A percentile compares a stretch with the other conserved stretches of the same genome.
These are phyloP conservation scores for Geotrypetes seraphini DNA, from an alignment of 2,797 vertebrate species.

Conservation along the genomic window DNA sequence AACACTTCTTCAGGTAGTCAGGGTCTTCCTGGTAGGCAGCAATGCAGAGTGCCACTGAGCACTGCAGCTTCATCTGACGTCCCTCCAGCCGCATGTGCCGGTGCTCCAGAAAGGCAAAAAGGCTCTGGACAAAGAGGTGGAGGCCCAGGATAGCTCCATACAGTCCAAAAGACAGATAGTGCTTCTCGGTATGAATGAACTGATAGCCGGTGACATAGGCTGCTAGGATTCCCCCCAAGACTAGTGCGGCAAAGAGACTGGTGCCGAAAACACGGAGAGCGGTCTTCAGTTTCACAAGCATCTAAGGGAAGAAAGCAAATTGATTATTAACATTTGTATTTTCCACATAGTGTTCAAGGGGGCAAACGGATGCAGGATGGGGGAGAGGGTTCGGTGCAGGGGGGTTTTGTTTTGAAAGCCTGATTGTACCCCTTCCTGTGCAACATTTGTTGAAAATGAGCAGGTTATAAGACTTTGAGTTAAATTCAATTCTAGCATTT, in stretches of 20 bases:
- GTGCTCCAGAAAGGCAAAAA: constrained; percentile 94
- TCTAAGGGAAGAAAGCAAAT: constrained; percentile 44
- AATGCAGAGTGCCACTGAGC: constrained; percentile 83
- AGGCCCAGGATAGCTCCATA: constrained; percentile 92
- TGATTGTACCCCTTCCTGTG: no score
- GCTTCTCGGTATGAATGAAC: constrained; percentile 94
- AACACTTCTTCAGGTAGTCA: constrained; percentile 89
- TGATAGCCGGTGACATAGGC: constrained; percentile 96
- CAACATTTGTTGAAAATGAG: no score
- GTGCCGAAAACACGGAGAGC: constrained; percentile 80
- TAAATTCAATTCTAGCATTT: no score
- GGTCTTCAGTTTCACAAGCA: constrained; percentile 77
- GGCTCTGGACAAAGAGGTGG: constrained; percentile 89
- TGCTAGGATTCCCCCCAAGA: constrained; percentile 86
- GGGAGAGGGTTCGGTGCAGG: no score
- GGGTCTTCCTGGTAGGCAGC: constrained; percentile 95
- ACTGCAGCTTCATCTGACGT: constrained; percentile 46
- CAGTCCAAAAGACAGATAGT: constrained; percentile 94
- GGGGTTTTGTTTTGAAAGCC: no score
- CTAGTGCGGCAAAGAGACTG: constrained; percentile 83
- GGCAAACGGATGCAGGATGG: no score
- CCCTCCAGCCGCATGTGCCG: constrained; percentile 68
- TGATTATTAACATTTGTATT: no score
- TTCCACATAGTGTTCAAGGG: no score
- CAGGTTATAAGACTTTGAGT: no score